These are phyloP conservation scores for Andrena marginata DNA, from an alignment of 2,888 invertebrate genomes.

Conservation along the genomic window DNA sequence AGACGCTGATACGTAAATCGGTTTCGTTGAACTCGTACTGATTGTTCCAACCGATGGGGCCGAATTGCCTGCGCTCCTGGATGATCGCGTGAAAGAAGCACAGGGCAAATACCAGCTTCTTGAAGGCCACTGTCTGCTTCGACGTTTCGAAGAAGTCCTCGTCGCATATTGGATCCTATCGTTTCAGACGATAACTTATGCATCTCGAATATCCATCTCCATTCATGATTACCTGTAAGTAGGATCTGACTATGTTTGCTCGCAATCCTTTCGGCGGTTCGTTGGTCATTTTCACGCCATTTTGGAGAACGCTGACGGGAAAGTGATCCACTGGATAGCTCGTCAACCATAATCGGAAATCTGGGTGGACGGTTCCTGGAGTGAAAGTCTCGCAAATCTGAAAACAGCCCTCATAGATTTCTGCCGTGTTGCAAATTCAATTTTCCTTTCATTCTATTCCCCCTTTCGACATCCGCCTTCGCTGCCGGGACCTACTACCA, in stretches of 20 bases:
- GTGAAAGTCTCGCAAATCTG: slow-evolving; percentile 94
- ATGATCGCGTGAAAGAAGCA: slow-evolving; percentile 98
- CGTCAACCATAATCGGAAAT: slow-evolving; percentile 97
- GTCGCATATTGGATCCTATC: slow-evolving; percentile 93
- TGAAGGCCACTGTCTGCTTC: slow-evolving; percentile 91
- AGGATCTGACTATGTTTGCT: slow-evolving; percentile 94
- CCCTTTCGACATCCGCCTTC: neutral
- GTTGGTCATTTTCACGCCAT: slow-evolving; percentile 98
- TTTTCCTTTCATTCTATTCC: neutral
- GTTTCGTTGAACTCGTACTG: slow-evolving; percentile 98
- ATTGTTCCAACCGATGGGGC: slow-evolving; percentile 98
- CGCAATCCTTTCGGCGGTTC: slow-evolving; percentile 96
- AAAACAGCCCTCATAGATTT: slow-evolving; percentile 17
- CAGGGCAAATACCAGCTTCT: slow-evolving; percentile 93
- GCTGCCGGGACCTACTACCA: neutral
- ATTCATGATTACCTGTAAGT: slow-evolving; percentile 86
- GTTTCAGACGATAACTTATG: neutral
- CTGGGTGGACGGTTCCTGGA: slow-evolving; percentile 93
- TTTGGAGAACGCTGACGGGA: slow-evolving; percentile 96
- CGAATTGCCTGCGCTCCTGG: slow-evolving; percentile 96
- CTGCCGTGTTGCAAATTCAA: neutral
- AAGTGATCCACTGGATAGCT: slow-evolving; percentile 96
- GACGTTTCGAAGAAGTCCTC: slow-evolving; percentile 94
- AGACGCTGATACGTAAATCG: slow-evolving; percentile 94
- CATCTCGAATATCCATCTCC: neutral